Evolutionary conservation across 2,888 invertebrate genomes (phyloP).

Genomic region (Epinotia brunnichana): DNA sequence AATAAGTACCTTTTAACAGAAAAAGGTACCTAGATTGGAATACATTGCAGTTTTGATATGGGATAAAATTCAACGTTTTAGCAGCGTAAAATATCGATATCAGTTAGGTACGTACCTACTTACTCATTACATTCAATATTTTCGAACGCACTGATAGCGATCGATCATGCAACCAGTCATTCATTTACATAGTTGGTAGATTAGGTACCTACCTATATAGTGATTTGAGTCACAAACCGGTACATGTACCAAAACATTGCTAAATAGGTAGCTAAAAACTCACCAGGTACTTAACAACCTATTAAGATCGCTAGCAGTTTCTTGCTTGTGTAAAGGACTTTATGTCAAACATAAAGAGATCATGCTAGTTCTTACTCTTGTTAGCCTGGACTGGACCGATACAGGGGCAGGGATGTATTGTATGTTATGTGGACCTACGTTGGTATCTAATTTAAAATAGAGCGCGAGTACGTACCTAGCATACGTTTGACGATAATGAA

Average conservation of each 20-base stretch:
- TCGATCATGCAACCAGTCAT: constrained; percentile 24
- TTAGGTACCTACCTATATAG: constrained; percentile 9
- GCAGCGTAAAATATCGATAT: constrained; percentile 6
- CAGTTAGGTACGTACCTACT: background rate
- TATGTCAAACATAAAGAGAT: too few species aligned
- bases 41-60: background rate
- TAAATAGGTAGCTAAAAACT: background rate
- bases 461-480: constrained; percentile 10
- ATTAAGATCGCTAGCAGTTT: background rate
- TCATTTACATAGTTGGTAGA: constrained; percentile 5
- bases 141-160: constrained; percentile 8
- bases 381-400: too few species aligned
- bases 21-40: too few species aligned
- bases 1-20: too few species aligned
- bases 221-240: constrained; percentile 5
- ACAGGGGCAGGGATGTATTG: too few species aligned
- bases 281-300: background rate
- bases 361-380: too few species aligned
- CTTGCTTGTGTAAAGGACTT: too few species aligned
- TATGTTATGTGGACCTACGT: background rate
- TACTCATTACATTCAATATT: constrained; percentile 24
- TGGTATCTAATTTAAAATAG: background rate
- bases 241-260: constrained; percentile 15
- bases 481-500: constrained; percentile 51
- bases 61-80: background rate